phyloP scores from a whole-genome alignment of 2,113 vertebrate genomes.

The Sterrhoptilus dennistouni region DNA sequence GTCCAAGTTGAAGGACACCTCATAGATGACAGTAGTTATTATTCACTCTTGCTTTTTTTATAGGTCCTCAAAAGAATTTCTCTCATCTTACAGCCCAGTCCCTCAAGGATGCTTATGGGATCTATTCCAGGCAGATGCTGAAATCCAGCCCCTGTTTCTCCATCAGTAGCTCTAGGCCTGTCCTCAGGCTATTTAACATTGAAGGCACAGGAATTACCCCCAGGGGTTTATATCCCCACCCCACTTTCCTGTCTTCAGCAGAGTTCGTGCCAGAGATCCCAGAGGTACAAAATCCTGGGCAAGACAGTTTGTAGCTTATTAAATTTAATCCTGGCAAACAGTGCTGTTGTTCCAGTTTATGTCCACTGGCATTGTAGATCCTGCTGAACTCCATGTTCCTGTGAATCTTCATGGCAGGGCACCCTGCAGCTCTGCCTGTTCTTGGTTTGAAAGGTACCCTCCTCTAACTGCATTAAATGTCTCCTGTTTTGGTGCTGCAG shows the following conservation, averaged over 20 bases:
- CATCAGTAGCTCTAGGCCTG: neutral
- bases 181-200: neutral
- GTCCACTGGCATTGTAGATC: neutral
- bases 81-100: neutral
- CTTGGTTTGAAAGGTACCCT: neutral
- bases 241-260: neutral
- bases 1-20: neutral
- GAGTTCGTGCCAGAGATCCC: neutral
- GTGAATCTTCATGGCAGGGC: neutral
- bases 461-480: neutral
- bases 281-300: neutral
- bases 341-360: fast-evolving
- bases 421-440: neutral
- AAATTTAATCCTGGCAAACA: neutral
- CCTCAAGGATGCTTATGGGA: neutral
- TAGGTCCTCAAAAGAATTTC: neutral
- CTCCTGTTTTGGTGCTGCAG: neutral
- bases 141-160: constrained; percentile 6
- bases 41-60: neutral
- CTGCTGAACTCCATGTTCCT: neutral
- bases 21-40: neutral
- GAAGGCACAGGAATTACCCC: neutral
- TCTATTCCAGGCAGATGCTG: constrained; percentile 22
- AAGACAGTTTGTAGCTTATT: neutral
- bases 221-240: neutral